Evolutionary conservation across 2,797 vertebrate species (phyloP).

Genomic region (Chiloscyllium punctatum): DNA sequence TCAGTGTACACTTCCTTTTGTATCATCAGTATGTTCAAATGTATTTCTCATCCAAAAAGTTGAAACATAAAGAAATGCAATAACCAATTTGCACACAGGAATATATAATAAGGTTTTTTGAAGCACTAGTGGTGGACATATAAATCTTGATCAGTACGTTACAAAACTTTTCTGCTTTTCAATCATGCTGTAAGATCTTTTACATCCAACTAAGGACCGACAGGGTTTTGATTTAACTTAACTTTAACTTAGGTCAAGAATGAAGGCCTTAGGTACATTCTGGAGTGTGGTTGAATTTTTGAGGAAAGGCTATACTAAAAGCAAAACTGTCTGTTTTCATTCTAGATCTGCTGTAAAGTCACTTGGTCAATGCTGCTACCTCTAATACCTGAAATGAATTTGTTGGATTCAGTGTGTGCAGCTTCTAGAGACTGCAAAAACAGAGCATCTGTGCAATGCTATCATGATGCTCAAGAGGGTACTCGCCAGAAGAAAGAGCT

Average conservation of each 20-base stretch:
- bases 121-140: not conserved
- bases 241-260: too few relatives aligned
- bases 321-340: not conserved
- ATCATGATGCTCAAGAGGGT: not conserved
- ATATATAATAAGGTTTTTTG: not conserved
- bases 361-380: not conserved
- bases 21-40: not conserved
- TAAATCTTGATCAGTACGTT: not conserved
- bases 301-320: not conserved
- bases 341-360: too few relatives aligned
- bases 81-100: not conserved
- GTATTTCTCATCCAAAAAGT: not conserved
- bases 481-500: not conserved
- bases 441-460: not conserved
- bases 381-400: not conserved
- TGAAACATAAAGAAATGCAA: not conserved
- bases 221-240: not conserved
- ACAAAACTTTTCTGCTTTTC: not conserved
- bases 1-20: not conserved
- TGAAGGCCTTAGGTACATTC: not conserved
- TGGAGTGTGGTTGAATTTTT: not conserved
- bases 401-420: not conserved
- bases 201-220: not conserved
- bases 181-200: not conserved
- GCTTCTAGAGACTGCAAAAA: not conserved